Conservation (phyloP, 1,140 invertebrate genomes). For the Paraescarpia echinospica region DNA sequence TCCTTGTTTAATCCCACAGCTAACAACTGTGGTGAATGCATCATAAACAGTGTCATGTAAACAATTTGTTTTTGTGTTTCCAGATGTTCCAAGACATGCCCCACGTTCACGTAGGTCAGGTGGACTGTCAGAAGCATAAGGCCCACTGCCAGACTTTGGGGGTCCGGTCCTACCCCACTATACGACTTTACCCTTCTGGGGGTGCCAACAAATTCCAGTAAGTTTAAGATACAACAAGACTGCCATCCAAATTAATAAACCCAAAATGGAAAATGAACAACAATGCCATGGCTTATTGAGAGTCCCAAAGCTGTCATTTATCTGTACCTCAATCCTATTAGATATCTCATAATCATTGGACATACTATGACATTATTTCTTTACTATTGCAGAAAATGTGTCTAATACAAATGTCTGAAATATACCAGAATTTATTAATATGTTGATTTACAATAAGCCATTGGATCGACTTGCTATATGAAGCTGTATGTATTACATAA, state of each 20-base stretch:
- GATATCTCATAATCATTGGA: neutral
- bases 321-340: no score
- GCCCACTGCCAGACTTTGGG: conserved; percentile 65
- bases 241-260: no score
- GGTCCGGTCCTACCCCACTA: conserved; percentile 71
- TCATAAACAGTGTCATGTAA: neutral
- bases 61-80: neutral
- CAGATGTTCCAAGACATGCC: conserved; percentile 57
- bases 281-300: no score
- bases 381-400: neutral
- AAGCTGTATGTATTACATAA: neutral
- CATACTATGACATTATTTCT: neutral
- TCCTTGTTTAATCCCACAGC: neutral
- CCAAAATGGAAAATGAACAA: no score
- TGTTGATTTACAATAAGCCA: neutral
- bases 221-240: conserved; percentile 44
- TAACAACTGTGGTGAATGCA: no score
- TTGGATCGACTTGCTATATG: neutral
- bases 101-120: conserved; percentile 67
- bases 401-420: neutral
- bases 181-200: conserved; percentile 69
- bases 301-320: no score
- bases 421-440: neutral
- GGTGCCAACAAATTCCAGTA: conserved; percentile 58
- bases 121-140: conserved; percentile 69